Evolutionary conservation across 2,113 vertebrate genomes (phyloP), one percentile per base, ranked within the genome.

Genomic region (Microcebus lehilahytsara): DNA sequence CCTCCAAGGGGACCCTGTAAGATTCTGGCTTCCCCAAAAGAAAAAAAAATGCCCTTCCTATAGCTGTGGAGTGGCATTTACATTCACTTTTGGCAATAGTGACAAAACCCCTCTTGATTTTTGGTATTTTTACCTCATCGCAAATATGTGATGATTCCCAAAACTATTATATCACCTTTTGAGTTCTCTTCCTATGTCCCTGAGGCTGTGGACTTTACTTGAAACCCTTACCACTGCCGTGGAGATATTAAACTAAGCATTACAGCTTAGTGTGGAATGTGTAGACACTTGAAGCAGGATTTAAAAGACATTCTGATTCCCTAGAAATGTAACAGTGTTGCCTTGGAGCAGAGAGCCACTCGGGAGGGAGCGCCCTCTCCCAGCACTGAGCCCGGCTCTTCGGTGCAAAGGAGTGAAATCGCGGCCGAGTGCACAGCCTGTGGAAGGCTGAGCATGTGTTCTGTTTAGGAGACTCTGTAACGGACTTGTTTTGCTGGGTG

Each of bases 241-340:
- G 93, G 96, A 98, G 98, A 98, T 98, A 98, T 97, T 98, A 98
- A 98, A 98, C 98, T 98, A 99, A 98, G 97, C 97, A 98, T 96
- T 96, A 96, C 94, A 98, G 97, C 95, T 98, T 98, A 98, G 95
- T 1, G 0, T 97, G 98, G 97, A 99, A 98, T 98, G 97, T 97
- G 97, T 75, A 91, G 93, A 98, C 97, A 97, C 95, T 99, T 97
- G 97, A 99, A 98, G 97, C 91, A 84, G 96, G 84, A 98, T 98
- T 98, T 98, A 96, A 98, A 97, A 98, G 95, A 46, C 89, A 34
- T 98, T 97, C 97, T 91, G 78, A 87, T 97, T 98, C 98, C 97
- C 84, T 97, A 97, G 95, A 98, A 97, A 27, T 98, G 95, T 97
- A 97, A 97, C 81, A 87, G 42, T 97, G 92, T 98, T 95, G 96